Percentiles rank a stretch among this genome's conserved stretches.
Conservation (phyloP, 2,797 vertebrate species). For the Typhlichthys eigenmanni region DNA sequence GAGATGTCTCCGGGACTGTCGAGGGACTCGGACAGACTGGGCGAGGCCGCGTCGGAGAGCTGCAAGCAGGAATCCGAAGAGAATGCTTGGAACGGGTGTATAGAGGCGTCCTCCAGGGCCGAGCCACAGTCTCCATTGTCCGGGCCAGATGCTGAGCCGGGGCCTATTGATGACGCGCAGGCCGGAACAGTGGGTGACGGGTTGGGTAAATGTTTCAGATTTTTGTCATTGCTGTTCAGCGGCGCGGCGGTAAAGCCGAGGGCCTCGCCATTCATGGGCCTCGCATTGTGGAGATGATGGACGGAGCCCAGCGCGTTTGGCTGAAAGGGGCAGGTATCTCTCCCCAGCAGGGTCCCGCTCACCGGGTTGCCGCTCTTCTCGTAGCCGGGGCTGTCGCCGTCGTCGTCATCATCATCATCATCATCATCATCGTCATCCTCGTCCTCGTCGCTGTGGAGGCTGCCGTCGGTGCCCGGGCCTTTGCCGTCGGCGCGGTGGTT, state of each 20-base stretch:
- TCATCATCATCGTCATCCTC: slow-evolving; percentile 26
- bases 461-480: slow-evolving; percentile 81
- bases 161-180: slow-evolving; percentile 96
- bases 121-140: slow-evolving; percentile 96
- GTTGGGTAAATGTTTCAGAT: slow-evolving; percentile 99
- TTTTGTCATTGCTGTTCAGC: slow-evolving; percentile 98
- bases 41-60: slow-evolving; percentile 71
- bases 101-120: slow-evolving; percentile 90
- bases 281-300: slow-evolving; percentile 86
- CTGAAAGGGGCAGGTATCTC: slow-evolving; percentile 94
- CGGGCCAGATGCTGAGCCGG: slow-evolving; percentile 89
- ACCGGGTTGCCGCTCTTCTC: slow-evolving; percentile 85
- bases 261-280: slow-evolving; percentile 90
- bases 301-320: slow-evolving; percentile 87
- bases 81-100: slow-evolving; percentile 96
- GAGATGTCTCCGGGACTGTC: slow-evolving; percentile 97
- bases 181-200: slow-evolving; percentile 97
- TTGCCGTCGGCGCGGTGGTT: slow-evolving; percentile 91
- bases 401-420: slow-evolving; percentile 40
- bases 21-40: slow-evolving; percentile 92
- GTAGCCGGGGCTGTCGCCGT: slow-evolving; percentile 78
- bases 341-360: slow-evolving; percentile 91
- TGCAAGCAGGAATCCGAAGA: slow-evolving; percentile 88
- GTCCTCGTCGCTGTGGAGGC: slow-evolving; percentile 88
- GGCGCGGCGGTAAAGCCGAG: slow-evolving; percentile 88